Evolutionary conservation across 2,888 invertebrate genomes (phyloP).

Genomic region (Clanis bilineata): DNA sequence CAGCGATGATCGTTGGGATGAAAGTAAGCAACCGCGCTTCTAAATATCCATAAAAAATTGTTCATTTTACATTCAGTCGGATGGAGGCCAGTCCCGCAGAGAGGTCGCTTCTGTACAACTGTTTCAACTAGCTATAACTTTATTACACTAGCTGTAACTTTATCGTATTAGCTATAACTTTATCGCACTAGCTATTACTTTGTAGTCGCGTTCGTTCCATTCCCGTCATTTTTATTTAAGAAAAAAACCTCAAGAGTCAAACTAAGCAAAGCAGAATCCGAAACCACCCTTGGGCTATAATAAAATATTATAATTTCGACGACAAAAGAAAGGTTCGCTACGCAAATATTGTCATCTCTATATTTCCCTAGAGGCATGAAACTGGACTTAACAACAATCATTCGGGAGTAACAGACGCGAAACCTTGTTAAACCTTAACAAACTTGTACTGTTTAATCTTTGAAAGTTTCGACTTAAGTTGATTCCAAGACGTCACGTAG

Average conservation of each 20-base stretch:
- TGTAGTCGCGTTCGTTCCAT: neutral
- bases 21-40: neutral
- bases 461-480: constrained; percentile 47
- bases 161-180: neutral
- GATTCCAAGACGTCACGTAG: constrained; percentile 43
- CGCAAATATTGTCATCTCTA: constrained; percentile 57
- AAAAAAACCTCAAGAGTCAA: constrained; percentile 20
- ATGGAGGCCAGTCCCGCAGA: constrained; percentile 9
- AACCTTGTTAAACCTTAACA: constrained; percentile 58
- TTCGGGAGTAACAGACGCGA: constrained; percentile 51
- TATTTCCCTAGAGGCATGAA: constrained; percentile 60
- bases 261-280: constrained; percentile 24
- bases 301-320: constrained; percentile 45
- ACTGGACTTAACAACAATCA: constrained; percentile 61
- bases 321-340: constrained; percentile 45
- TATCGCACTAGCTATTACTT: neutral
- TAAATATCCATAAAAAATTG: constrained; percentile 4
- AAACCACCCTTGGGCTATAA: constrained; percentile 32
- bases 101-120: neutral
- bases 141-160: too few relatives aligned
- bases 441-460: constrained; percentile 63
- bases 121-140: neutral
- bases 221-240: constrained; percentile 1
- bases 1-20: neutral
- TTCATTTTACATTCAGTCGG: constrained; percentile 14